phyloP scores from a whole-genome alignment of 2,797 vertebrate genomes.

The Tokudaia tokunoshimensis region DNA sequence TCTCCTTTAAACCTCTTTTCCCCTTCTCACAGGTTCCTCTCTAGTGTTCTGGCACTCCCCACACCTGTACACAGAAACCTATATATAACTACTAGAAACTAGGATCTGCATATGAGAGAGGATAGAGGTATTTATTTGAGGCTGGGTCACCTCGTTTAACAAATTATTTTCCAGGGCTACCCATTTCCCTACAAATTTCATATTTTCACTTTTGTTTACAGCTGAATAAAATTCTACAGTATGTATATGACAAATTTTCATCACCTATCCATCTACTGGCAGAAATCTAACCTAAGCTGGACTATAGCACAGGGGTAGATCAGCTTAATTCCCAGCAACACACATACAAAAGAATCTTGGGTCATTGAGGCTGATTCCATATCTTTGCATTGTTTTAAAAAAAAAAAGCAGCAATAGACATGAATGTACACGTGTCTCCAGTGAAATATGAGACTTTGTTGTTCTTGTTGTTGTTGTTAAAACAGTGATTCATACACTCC shows the following conservation, averaged over 20 bases:
- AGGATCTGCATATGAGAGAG: neutral
- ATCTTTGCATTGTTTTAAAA: neutral
- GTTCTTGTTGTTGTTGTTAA: neutral
- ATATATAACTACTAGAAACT: neutral
- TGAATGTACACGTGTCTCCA: neutral
- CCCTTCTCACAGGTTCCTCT: neutral
- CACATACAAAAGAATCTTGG: neutral
- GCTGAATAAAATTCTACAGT: neutral
- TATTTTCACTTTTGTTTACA: neutral
- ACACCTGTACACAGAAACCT: neutral
- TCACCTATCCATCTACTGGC: neutral
- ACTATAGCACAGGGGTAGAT: neutral
- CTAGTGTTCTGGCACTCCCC: neutral
- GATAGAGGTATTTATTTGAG: neutral
- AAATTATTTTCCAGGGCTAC: neutral
- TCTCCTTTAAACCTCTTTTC: neutral
- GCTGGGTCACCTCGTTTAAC: neutral
- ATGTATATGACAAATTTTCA: neutral
- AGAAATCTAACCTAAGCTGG: neutral
- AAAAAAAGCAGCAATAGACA: neutral
- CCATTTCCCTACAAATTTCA: no score
- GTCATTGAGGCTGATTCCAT: neutral
- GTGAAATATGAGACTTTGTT: neutral
- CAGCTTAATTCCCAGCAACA: neutral
- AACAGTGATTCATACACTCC: neutral